Base-by-base conservation (phyloP, 2,797 vertebrate genomes). In the Tenualosa thibaudeaui region DNA sequence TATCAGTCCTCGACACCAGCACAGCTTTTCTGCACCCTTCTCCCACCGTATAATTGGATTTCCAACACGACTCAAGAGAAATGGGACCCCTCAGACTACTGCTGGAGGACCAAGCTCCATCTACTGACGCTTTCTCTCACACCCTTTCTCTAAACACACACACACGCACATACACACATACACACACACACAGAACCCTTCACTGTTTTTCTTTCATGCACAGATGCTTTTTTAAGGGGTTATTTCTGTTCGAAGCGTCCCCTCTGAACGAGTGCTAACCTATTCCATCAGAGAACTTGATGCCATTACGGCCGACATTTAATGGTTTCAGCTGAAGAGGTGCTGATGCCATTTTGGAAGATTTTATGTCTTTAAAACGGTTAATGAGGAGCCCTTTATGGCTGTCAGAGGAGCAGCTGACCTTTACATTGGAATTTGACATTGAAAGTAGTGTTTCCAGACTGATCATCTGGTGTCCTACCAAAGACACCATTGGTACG, bases 61-160 rank as follows among this genome's bases (percentile, higher is more conserved):
- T 89, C 85, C 88, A 89, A 88, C 90, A 88, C 88, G 89, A 86
- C 90, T 90, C 89, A 24, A 81, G 89, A 89, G 88, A 87, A 92
- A 91, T 92, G 89, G 90, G 84, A 87, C 86, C 85, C 86, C 68
- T 51, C 50, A 51, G 50, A 51, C 13, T 17, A 6, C 37, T 6
- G 68, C 68, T 43, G 37, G 15, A 19, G 68, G 37, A 37, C 3
- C 68, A 26, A 26, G 46, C n/a, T 65, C 62, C 7, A 37, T 43
- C 68, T 75, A 37, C 68, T 75, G 68, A 43, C 37, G 43, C 68
- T 5, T 22, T 12, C 13, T 4, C 17, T 56, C 50, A 51, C 50
- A 3, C 50, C 1, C 50, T 3, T 49, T 49, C 7, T 49, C 7
- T 8, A 51, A 2, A 51, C 50, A 51, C 50, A 51, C 46, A 46